A percentile compares a stretch with the other conserved stretches of the same genome.
These are phyloP conservation scores for Sebastolobus alascanus DNA, from an alignment of 2,797 vertebrate species.

Conservation along the genomic window DNA sequence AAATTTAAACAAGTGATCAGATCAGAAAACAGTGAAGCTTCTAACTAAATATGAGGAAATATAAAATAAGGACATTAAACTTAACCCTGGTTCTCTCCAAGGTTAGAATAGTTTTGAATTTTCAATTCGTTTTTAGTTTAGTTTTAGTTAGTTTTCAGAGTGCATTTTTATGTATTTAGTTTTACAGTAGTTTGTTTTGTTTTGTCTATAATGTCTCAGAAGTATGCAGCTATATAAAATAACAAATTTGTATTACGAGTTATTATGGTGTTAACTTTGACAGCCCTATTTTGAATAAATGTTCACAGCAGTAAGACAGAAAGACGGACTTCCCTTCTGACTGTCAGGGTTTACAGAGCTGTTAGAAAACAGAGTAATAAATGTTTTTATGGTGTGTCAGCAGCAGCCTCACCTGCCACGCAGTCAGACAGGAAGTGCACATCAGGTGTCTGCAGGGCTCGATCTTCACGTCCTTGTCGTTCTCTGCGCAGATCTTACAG, in stretches of 20 bases:
- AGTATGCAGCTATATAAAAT: too few species aligned
- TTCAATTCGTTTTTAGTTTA: too few species aligned
- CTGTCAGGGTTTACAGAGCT: neutral
- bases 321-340: neutral
- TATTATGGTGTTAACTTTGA: too few species aligned
- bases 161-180: too few species aligned
- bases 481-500: conserved; percentile 99
- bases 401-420: conserved; percentile 92
- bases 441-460: conserved; percentile 98
- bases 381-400: neutral
- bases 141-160: too few species aligned
- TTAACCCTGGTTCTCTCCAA: too few species aligned
- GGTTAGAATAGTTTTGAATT: too few species aligned
- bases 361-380: neutral
- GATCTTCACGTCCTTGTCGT: conserved; percentile 99
- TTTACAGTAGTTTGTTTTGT: too few species aligned
- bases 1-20: neutral
- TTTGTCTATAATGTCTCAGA: too few species aligned
- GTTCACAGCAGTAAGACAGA: neutral
- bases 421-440: conserved; percentile 98
- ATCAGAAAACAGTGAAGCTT: neutral
- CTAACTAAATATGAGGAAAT: neutral
- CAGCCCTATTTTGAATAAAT: too few species aligned
- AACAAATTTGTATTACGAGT: neutral
- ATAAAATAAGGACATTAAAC: too few species aligned